phyloP scores from a whole-genome alignment of 2,113 vertebrate genomes.

The Entomyzon cyanotis region DNA sequence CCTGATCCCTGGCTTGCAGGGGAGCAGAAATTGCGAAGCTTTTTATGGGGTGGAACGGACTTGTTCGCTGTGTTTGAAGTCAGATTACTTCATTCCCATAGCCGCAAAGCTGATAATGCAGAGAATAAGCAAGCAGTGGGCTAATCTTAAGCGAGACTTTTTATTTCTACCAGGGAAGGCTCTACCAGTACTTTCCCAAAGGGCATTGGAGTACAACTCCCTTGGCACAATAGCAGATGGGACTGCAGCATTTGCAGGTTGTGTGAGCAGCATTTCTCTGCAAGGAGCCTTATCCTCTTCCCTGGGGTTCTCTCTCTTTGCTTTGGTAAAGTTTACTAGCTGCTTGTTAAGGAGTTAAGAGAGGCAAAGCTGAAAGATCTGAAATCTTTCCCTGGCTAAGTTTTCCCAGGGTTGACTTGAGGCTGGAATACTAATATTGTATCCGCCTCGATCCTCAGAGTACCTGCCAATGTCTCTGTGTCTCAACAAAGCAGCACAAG shows the following conservation, averaged over 20 bases:
- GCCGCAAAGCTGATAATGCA: slow-evolving; percentile 6
- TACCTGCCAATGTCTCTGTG: slow-evolving; percentile 14
- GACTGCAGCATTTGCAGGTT: slow-evolving; percentile 6
- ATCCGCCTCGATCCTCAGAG: background rate
- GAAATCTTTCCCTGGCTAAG: slow-evolving; percentile 32
- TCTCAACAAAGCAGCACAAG: slow-evolving; percentile 42
- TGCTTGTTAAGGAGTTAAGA: slow-evolving; percentile 49
- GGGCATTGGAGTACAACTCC: background rate
- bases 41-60: slow-evolving; percentile 49
- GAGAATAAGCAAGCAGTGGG: slow-evolving; percentile 10
- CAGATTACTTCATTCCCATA: slow-evolving; percentile 44
- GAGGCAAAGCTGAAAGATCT: slow-evolving; percentile 36
- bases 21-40: background rate
- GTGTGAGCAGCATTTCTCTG: slow-evolving; percentile 9
- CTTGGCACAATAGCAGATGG: background rate
- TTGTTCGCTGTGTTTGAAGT: slow-evolving; percentile 22
- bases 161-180: background rate
- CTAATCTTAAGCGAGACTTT: slow-evolving; percentile 24
- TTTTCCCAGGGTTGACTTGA: slow-evolving; percentile 48
- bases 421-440: slow-evolving; percentile 47
- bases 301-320: slow-evolving; percentile 19
- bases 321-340: slow-evolving; percentile 60
- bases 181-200: slow-evolving; percentile 19
- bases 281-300: background rate
- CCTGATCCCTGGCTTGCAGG: slow-evolving; percentile 34